Base-by-base conservation (phyloP, 92 coral and sea anemone species). In the Epizoanthus illoricatus region DNA sequence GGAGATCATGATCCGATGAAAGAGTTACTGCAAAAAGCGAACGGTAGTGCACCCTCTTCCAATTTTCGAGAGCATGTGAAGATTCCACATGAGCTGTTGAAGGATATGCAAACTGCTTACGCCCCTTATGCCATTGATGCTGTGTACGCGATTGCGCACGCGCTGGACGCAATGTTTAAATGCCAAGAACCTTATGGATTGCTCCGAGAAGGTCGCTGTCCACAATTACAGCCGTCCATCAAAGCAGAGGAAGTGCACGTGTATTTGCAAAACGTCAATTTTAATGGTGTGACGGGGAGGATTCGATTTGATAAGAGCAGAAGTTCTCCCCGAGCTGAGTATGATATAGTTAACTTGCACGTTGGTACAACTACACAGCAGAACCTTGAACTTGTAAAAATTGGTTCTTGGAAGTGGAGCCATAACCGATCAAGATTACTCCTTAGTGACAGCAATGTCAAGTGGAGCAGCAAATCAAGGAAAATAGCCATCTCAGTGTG, bases 331-430 rank as follows among this genome's bases (percentile, higher is more conserved):
- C 78, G 59, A 57, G 88, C 88, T 17, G 68, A 76, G 17, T 85
- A 76, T n/a, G 88, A 85, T 47, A 85, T 85, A 9, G 88, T 85
- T 67, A 68, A 78, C 69, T 47, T 85, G 20, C 74, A 66, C 65
- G 36, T 55, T 58, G 78, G 55, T 42, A 16, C 5, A 54, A 69
- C 40, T 52, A 65, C 76, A 1, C 55, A 79, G 47, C 49, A 85
- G 49, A 86, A 83, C 72, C 17, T 12, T 33, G 60, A 39, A 70
- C 83, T 86, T 24, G 69, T 68, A 10, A 78, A 80, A 17, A 84
- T 93, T 23, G 98, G 91, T 10, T 86, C 73, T 12, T 93, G 98
- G 98, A 89, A 85, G 54, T 90, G 82, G 70, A 86, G 83, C 47
- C 62, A 81, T 33, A 60, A 65, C 3, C 67, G 69, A 43, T 60